These are phyloP conservation scores for Archaeoteleia sp. DNA, from an alignment of 2,888 invertebrate species.

Conservation along the genomic window DNA sequence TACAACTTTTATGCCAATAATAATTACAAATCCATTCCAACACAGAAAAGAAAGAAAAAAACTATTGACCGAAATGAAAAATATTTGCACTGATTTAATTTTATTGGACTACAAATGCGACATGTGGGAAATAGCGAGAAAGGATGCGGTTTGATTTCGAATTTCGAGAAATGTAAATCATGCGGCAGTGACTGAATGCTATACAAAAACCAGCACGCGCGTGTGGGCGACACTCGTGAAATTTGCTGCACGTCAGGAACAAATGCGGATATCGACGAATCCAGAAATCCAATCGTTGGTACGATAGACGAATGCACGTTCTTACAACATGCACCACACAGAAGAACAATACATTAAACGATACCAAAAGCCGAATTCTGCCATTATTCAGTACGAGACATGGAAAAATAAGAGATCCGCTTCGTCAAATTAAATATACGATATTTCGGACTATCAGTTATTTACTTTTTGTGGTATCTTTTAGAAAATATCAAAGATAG, in stretches of 20 bases:
- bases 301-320: slow-evolving; percentile 17
- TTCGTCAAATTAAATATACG: slow-evolving; percentile 14
- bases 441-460: too few species aligned
- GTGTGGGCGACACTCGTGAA: slow-evolving; percentile 33
- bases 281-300: slow-evolving; percentile 27
- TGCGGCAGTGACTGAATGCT: slow-evolving; percentile 30
- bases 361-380: slow-evolving; percentile 9
- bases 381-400: slow-evolving; percentile 1
- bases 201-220: slow-evolving; percentile 28
- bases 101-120: slow-evolving; percentile 9
- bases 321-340: slow-evolving; percentile 26
- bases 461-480: too few species aligned
- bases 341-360: slow-evolving; percentile 1
- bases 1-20: too few species aligned
- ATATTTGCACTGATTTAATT: too few species aligned
- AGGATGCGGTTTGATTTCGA: slow-evolving; percentile 16
- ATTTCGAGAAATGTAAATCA: slow-evolving; percentile 38
- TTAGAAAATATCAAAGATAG: too few species aligned
- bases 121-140: background rate
- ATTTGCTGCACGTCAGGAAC: slow-evolving; percentile 26
- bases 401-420: slow-evolving; percentile 3
- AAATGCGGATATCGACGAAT: slow-evolving; percentile 36
- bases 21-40: too few species aligned
- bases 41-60: too few species aligned
- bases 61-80: too few species aligned